These are phyloP conservation scores for Halichondria panicea DNA, from an alignment of 37 sponge, comb jelly and placozoan species.

Conservation along the genomic window DNA sequence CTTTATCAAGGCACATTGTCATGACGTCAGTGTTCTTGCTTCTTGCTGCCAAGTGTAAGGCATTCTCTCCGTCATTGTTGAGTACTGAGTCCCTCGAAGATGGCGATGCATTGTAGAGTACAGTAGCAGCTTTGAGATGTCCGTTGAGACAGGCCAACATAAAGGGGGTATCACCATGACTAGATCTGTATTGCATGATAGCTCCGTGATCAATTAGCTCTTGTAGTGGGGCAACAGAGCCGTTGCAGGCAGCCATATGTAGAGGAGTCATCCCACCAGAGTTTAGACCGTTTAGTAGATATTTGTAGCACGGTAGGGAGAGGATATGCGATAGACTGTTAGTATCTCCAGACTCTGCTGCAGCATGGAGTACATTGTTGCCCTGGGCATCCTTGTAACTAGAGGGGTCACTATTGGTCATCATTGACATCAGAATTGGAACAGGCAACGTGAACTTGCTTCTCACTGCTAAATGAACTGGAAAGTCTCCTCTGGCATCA, in stretches of 20 bases:
- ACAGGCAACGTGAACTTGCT: not conserved
- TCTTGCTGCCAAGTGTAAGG: conserved; percentile 72
- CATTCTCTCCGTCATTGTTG: conserved; percentile 56
- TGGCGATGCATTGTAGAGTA: conserved; percentile 49
- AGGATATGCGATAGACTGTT: conserved; percentile 34
- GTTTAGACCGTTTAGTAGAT: conserved; percentile 66
- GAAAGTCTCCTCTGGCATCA: conserved; percentile 17
- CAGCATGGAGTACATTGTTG: conserved; percentile 62
- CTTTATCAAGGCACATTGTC: conserved; percentile 51
- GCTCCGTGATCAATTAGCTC: conserved; percentile 75
- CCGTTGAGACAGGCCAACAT: conserved; percentile 58
- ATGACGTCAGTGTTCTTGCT: conserved; percentile 43
- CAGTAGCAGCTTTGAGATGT: conserved; percentile 33
- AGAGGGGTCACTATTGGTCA: not conserved
- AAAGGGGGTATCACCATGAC: conserved; percentile 64
- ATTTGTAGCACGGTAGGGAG: not conserved
- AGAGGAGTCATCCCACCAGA: conserved; percentile 66
- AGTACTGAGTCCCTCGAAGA: conserved; percentile 63
- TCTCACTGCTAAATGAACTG: conserved; percentile 52
- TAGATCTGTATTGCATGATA: conserved; percentile 54
- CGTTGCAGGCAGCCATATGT: conserved; percentile 55
- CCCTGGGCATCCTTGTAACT: conserved; percentile 21
- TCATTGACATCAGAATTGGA: not conserved
- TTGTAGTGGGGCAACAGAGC: conserved; percentile 39
- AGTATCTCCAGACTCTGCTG: conserved; percentile 49